Evolutionary conservation across 2,797 vertebrate genomes (phyloP).

Genomic region (Ctenopoma kingsleyae): DNA sequence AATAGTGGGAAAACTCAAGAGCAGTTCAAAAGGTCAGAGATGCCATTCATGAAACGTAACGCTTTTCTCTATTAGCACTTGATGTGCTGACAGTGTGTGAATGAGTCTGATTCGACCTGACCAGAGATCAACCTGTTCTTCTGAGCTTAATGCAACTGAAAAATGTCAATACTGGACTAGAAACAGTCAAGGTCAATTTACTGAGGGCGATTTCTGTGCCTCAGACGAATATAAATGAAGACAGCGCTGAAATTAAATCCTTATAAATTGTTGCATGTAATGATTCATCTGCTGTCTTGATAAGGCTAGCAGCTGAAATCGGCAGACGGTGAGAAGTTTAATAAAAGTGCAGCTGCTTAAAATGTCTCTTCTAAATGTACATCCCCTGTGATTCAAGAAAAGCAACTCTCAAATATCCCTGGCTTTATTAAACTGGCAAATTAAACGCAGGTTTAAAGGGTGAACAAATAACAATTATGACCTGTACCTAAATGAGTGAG

Average conservation of each 20-base stretch:
- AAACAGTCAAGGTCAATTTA: slow-evolving; percentile 14
- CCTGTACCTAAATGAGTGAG: neutral
- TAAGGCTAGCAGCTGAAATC: slow-evolving; percentile 32
- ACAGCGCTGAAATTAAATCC: slow-evolving; percentile 34
- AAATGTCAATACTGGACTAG: slow-evolving; percentile 27
- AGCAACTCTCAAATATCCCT: neutral
- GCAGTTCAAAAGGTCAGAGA: too few species aligned
- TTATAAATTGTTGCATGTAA: slow-evolving; percentile 25
- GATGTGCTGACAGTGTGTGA: slow-evolving; percentile 10
- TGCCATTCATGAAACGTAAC: neutral
- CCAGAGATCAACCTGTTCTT: slow-evolving; percentile 15
- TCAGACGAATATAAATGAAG: slow-evolving; percentile 1
- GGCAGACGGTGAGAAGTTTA: slow-evolving; percentile 19
- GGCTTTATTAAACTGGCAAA: slow-evolving; percentile 23
- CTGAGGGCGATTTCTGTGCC: slow-evolving; percentile 4
- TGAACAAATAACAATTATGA: slow-evolving; percentile 10
- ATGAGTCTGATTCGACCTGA: slow-evolving; percentile 23
- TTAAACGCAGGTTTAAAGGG: slow-evolving; percentile 14
- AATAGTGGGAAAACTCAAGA: too few species aligned
- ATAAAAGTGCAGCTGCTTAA: slow-evolving; percentile 34
- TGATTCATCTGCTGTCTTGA: slow-evolving; percentile 41
- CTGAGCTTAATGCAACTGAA: neutral
- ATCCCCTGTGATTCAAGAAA: neutral
- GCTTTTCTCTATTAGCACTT: neutral
- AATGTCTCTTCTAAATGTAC: neutral